phyloP scores from a whole-genome alignment of 2,113 vertebrate species.

The Mormoops blainvillei region DNA sequence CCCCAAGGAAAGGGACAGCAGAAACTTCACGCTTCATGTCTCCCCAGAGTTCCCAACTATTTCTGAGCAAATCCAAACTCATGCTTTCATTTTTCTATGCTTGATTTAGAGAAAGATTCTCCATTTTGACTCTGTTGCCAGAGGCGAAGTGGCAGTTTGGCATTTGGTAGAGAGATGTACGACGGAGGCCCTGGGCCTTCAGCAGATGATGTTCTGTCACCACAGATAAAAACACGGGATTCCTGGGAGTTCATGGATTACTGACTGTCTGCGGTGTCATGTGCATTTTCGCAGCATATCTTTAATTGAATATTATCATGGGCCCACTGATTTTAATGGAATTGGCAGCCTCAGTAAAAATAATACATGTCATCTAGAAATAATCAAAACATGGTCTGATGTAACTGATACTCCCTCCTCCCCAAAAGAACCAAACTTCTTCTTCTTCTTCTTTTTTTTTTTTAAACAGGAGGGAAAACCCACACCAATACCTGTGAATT shows the following conservation, averaged over 20 bases:
- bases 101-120: conserved; percentile 54
- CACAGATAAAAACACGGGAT: neutral
- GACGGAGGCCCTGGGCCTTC: neutral
- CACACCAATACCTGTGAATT: neutral
- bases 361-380: conserved; percentile 10
- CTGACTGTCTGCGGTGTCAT: neutral
- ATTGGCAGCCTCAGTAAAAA: neutral
- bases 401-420: neutral
- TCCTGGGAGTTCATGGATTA: neutral
- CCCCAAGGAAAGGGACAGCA: neutral
- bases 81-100: conserved; percentile 61
- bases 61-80: conserved; percentile 45
- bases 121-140: conserved; percentile 26
- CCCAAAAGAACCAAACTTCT: neutral
- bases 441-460: too few relatives aligned
- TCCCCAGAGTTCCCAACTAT: neutral
- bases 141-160: neutral
- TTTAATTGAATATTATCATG: neutral
- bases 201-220: neutral
- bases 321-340: neutral
- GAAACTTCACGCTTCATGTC: neutral
- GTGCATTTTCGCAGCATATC: neutral
- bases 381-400: conserved; percentile 14
- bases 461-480: neutral
- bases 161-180: conserved; percentile 32